Percentiles rank a stretch among this genome's conserved stretches.
phyloP scores from a whole-genome alignment of 2,888 invertebrate species.

The Lacanobia wlatinum region DNA sequence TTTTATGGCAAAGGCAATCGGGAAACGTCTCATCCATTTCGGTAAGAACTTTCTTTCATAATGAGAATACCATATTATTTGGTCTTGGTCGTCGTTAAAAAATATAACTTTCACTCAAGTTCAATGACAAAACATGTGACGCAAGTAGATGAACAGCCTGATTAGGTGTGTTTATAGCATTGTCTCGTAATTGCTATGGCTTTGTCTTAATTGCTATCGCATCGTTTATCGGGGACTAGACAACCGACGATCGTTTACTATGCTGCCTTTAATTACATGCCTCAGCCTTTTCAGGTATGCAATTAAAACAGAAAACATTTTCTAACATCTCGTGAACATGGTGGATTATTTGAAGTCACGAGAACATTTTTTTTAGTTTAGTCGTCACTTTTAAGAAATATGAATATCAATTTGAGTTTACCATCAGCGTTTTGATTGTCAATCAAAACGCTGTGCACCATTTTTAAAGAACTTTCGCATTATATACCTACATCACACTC shows the following conservation, averaged over 20 bases:
- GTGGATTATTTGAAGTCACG: not conserved
- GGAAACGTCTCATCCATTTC: constrained; percentile 65
- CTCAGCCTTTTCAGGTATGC: constrained; percentile 11
- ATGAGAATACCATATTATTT: constrained; percentile 59
- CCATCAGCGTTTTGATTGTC: too few species aligned
- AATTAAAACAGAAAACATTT: constrained; percentile 50
- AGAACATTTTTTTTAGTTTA: not conserved
- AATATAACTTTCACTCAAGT: constrained; percentile 76
- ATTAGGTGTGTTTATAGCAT: constrained; percentile 62
- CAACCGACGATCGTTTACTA: constrained; percentile 32
- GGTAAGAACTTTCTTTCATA: constrained; percentile 74
- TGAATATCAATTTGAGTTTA: not conserved
- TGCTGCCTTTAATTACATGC: constrained; percentile 32
- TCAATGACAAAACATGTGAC: constrained; percentile 70
- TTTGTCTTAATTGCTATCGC: constrained; percentile 65
- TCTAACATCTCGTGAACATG: constrained; percentile 7
- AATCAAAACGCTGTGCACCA: too few species aligned
- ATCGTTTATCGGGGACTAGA: constrained; percentile 51
- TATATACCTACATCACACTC: too few species aligned
- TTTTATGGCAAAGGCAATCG: constrained; percentile 55
- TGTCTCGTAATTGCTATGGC: constrained; percentile 60
- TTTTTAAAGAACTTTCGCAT: not conserved
- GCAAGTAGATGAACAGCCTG: constrained; percentile 49
- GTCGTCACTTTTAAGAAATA: not conserved
- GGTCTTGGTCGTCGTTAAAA: constrained; percentile 61